Conservation (phyloP, 2,797 vertebrate genomes). For the Acrocephalus scirpaceus region DNA sequence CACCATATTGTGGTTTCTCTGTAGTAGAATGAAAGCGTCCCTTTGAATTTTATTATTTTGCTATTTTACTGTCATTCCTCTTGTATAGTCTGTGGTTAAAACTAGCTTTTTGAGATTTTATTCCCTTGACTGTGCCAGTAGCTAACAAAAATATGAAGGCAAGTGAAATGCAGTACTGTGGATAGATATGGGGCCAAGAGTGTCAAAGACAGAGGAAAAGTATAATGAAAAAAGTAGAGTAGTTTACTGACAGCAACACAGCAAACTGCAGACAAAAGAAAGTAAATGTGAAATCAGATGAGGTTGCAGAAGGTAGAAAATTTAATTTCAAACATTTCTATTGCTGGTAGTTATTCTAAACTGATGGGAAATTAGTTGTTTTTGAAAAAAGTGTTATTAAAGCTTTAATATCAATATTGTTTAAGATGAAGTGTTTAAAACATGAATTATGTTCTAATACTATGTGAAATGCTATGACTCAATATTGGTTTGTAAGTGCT, state of each 20-base stretch:
- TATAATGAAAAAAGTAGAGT: background rate
- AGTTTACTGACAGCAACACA: background rate
- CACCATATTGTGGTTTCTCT: background rate
- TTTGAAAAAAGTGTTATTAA: background rate
- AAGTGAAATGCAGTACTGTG: background rate
- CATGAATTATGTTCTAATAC: background rate
- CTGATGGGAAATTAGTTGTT: background rate
- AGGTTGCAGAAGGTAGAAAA: background rate
- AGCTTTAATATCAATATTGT: background rate
- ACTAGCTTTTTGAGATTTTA: slow-evolving; percentile 40
- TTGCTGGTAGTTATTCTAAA: background rate
- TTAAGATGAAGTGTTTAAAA: background rate
- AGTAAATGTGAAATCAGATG: background rate
- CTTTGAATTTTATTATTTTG: slow-evolving; percentile 21
- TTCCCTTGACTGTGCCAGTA: slow-evolving; percentile 4
- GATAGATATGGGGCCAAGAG: background rate
- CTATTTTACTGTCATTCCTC: background rate
- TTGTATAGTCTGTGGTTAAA: background rate
- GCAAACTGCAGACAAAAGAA: background rate
- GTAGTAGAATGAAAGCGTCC: background rate
- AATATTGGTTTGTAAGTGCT: background rate
- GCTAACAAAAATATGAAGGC: slow-evolving; percentile 31
- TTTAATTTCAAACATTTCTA: background rate
- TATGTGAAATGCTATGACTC: background rate
- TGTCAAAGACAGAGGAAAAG: background rate